These are phyloP conservation scores for Larimichthys polyactis DNA, from an alignment of 2,113 vertebrate species.

Conservation along the genomic window DNA sequence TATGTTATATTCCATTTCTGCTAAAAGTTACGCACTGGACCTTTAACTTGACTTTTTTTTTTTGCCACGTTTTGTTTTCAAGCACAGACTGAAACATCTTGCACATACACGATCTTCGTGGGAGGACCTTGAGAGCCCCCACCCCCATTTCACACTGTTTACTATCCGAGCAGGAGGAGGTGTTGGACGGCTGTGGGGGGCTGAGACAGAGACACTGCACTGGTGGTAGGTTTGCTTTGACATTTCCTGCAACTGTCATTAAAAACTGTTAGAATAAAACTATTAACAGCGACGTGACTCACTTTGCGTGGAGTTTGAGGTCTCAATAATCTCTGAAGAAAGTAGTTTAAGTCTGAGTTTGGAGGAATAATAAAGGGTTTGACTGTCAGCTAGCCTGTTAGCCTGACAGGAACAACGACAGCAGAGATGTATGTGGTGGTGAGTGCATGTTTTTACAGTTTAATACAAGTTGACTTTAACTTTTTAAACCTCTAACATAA, in stretches of 20 bases:
- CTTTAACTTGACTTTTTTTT: no score
- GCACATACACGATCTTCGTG: conserved; percentile 31
- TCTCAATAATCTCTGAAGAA: neutral
- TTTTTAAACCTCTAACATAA: neutral
- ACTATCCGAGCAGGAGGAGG: conserved; percentile 4
- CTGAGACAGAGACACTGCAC: neutral
- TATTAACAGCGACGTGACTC: neutral
- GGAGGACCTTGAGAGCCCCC: conserved; percentile 35
- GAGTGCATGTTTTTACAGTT: neutral
- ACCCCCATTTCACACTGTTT: conserved; percentile 37
- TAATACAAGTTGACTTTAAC: neutral
- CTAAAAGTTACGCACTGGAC: no score
- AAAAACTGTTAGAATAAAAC: neutral
- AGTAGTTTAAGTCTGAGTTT: neutral
- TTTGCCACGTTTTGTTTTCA: neutral
- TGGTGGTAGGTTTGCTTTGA: conserved; percentile 47
- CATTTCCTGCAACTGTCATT: conserved; percentile 12
- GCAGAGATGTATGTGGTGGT: neutral
- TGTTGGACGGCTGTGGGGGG: neutral
- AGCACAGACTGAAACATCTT: neutral
- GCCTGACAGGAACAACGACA: neutral
- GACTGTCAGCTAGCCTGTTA: conserved; percentile 14
- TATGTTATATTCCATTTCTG: no score
- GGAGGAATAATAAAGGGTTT: neutral
- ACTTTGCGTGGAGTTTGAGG: neutral